Conservation (phyloP, 2,797 vertebrate species). For the Fundulus diaphanus region DNA sequence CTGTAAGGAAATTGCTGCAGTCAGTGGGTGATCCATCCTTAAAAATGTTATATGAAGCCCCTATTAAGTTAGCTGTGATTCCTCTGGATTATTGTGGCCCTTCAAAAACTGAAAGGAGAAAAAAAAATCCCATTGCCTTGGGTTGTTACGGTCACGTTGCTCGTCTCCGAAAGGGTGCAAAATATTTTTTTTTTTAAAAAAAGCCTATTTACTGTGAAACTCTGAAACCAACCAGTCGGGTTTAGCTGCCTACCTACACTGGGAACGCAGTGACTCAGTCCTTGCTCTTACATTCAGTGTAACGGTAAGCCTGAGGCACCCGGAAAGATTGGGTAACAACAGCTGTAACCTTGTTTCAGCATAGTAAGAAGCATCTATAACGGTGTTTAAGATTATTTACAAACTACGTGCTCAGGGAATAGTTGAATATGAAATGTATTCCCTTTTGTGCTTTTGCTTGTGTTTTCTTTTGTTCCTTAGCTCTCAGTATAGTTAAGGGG, state of each 20-base stretch:
- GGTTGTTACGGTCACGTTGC: conserved; percentile 47
- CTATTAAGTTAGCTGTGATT: conserved; percentile 5
- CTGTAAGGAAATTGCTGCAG: conserved; percentile 3
- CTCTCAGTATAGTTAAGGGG: conserved; percentile 6
- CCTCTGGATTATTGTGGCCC: conserved; percentile 2
- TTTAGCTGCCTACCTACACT: conserved; percentile 78
- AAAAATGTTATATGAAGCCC: conserved; percentile 12
- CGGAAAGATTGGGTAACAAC: conserved; percentile 72
- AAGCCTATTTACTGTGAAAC: conserved; percentile 68
- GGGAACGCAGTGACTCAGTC: conserved; percentile 76
- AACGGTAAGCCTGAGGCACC: conserved; percentile 69
- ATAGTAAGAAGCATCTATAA: conserved; percentile 45
- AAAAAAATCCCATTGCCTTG: conserved; percentile 20
- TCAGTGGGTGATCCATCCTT: conserved; percentile 12
- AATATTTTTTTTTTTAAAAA: too few species aligned
- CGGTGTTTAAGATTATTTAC: conserved; percentile 48
- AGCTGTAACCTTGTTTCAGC: conserved; percentile 65
- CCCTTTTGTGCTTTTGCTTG: conserved; percentile 3
- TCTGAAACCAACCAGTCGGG: conserved; percentile 74
- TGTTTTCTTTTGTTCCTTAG: conserved; percentile 15
- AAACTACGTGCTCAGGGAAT: conserved; percentile 34
- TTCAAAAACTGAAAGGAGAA: conserved; percentile 27
- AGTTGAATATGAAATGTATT: conserved; percentile 22
- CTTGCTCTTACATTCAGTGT: conserved; percentile 67
- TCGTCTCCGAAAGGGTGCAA: conserved; percentile 44